Percentiles rank a stretch among this genome's conserved stretches.
phyloP scores from a whole-genome alignment of 1,140 invertebrate genomes.

The Melipona quadrifasciata region DNA sequence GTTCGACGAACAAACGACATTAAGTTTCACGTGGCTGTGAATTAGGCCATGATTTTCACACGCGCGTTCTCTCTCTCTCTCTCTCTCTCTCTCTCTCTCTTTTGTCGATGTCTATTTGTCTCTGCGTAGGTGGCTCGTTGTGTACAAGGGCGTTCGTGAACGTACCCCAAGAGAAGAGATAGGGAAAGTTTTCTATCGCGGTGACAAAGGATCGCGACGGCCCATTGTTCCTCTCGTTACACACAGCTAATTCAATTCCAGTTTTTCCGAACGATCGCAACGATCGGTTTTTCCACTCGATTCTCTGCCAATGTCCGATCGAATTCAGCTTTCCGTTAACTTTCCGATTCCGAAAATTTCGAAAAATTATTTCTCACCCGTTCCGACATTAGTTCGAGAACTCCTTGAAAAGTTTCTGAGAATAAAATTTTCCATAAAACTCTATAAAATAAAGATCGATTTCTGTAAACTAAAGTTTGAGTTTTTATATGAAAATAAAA shows the following conservation, averaged over 20 bases:
- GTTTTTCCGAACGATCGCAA: constrained; percentile 3
- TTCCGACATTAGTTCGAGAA: no score
- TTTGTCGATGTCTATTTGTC: neutral
- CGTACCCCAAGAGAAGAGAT: constrained; percentile 31
- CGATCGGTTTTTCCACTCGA: neutral
- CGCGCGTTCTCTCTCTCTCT: neutral
- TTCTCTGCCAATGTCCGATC: neutral
- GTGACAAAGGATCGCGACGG: constrained; percentile 27
- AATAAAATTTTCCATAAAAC: no score
- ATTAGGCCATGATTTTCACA: constrained; percentile 34
- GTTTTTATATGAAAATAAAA: neutral
- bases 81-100: neutral
- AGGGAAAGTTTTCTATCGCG: constrained; percentile 28
- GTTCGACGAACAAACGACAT: constrained; percentile 27
- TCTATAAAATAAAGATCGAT: no score
- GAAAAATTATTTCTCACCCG: no score
- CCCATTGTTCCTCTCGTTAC: constrained; percentile 9
- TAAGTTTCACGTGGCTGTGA: constrained; percentile 34
- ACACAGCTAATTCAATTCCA: constrained; percentile 18
- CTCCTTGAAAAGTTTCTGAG: no score
- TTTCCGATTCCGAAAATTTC: no score
- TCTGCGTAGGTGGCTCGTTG: neutral
- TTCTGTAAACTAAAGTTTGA: no score
- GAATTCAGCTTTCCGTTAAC: no score
- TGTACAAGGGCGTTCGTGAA: neutral